Evolutionary conservation across 2,888 invertebrate genomes (phyloP).

Genomic region (Cheilosia pagana): DNA sequence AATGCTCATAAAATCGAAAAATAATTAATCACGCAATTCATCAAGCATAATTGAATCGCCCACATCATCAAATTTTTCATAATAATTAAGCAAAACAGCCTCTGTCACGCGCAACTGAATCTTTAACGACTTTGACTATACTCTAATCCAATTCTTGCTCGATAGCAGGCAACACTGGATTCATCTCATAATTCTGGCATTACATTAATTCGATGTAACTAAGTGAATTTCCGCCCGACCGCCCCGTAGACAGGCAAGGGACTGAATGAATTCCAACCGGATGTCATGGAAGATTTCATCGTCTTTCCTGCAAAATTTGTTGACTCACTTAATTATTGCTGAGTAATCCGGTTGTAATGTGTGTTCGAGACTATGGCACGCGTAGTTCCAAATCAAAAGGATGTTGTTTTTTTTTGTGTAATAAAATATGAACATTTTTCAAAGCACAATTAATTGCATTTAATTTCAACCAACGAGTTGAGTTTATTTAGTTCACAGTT

Average conservation of each 20-base stretch:
- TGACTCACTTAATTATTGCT: background rate
- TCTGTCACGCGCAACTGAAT: conserved; percentile 17
- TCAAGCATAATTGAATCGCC: conserved; percentile 24
- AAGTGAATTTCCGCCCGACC: background rate
- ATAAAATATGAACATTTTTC: background rate
- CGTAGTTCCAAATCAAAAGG: background rate
- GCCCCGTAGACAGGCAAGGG: background rate
- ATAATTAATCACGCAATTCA: conserved; percentile 16
- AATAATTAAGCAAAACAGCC: conserved; percentile 1
- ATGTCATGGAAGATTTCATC: background rate
- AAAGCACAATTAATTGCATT: too few species aligned
- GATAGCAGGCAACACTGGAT: background rate
- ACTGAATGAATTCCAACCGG: background rate
- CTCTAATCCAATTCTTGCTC: background rate
- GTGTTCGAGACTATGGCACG: background rate
- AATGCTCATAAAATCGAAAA: background rate
- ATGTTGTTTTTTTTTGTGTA: background rate
- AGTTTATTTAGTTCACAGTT: too few species aligned
- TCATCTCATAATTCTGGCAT: background rate
- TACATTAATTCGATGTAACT: background rate
- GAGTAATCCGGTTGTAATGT: background rate
- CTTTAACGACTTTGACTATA: conserved; percentile 19
- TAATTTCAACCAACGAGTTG: too few species aligned
- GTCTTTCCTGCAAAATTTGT: conserved; percentile 2
- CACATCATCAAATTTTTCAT: background rate